Percentiles rank a stretch among this genome's conserved stretches.
Evolutionary conservation across 2,888 invertebrate genomes (phyloP).

Genomic region (Acleris emargana): DNA sequence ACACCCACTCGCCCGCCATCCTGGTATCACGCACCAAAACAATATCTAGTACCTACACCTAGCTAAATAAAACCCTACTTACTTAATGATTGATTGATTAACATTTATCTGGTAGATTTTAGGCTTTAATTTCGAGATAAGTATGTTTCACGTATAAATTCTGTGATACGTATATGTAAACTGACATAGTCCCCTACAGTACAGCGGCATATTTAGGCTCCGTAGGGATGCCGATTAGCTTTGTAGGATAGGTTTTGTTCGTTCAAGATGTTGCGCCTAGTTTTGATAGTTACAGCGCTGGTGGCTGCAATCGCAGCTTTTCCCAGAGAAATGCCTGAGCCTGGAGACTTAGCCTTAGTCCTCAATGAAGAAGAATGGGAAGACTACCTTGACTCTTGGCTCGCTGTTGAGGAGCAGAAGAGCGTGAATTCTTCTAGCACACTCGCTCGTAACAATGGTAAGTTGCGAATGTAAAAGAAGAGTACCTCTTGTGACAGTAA

Average conservation of each 20-base stretch:
- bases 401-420: constrained; percentile 59
- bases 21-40: constrained; percentile 1
- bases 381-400: constrained; percentile 73
- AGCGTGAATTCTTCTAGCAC: constrained; percentile 46
- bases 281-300: constrained; percentile 46
- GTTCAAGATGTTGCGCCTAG: constrained; percentile 40
- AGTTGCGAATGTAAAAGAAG: constrained; percentile 1
- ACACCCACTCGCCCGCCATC: not conserved
- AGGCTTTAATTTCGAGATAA: no score
- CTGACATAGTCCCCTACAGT: not conserved
- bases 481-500: not conserved
- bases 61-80: no score
- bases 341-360: constrained; percentile 62
- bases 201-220: constrained; percentile 1
- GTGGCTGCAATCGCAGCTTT: constrained; percentile 48
- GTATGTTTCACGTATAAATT: no score
- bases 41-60: not conserved
- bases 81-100: no score
- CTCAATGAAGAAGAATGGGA: constrained; percentile 75
- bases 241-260: not conserved
- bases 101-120: no score
- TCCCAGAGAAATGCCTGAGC: constrained; percentile 54
- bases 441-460: constrained; percentile 57
- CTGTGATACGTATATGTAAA: no score
- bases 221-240: constrained; percentile 1